Evolutionary conservation across 2,797 vertebrate species (phyloP).

Genomic region (Cyclura pinguis): DNA sequence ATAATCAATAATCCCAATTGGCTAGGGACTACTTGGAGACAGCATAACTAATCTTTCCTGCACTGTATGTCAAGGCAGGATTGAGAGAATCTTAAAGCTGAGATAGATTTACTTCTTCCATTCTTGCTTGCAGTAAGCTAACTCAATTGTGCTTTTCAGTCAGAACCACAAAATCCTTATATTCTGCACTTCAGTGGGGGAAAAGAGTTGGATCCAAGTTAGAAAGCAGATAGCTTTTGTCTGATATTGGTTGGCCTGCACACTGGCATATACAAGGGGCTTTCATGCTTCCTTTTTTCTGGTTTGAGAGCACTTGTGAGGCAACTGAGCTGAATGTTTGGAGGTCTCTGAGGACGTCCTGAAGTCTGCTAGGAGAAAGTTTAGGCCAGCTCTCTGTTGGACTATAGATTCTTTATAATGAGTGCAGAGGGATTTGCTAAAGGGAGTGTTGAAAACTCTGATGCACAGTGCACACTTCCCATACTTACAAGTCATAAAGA

Average conservation of each 20-base stretch:
- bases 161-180: slow-evolving; percentile 43
- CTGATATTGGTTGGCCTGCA: slow-evolving; percentile 21
- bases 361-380: background rate
- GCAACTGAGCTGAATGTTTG: slow-evolving; percentile 29
- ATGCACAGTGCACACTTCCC: background rate
- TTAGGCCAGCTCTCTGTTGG: slow-evolving; percentile 28
- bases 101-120: slow-evolving; percentile 16
- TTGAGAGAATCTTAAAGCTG: background rate
- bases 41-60: slow-evolving; percentile 41
- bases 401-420: slow-evolving; percentile 16
- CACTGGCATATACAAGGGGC: slow-evolving; percentile 34
- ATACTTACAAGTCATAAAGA: slow-evolving; percentile 27
- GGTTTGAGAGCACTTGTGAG: slow-evolving; percentile 24
- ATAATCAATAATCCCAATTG: slow-evolving; percentile 12
- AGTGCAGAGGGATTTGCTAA: slow-evolving; percentile 30
- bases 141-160: background rate
- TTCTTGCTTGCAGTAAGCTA: slow-evolving; percentile 24
- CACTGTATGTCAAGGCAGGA: slow-evolving; percentile 2
- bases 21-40: background rate
- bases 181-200: slow-evolving; percentile 44
- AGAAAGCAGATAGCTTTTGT: slow-evolving; percentile 49
- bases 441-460: slow-evolving; percentile 15
- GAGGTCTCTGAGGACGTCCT: slow-evolving; percentile 12
- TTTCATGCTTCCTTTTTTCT: slow-evolving; percentile 30
- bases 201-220: slow-evolving; percentile 49